Percentiles rank a stretch among this genome's conserved stretches.
These are phyloP conservation scores for Dasyprocta punctata DNA, from an alignment of 2,113 vertebrate genomes.

Conservation along the genomic window DNA sequence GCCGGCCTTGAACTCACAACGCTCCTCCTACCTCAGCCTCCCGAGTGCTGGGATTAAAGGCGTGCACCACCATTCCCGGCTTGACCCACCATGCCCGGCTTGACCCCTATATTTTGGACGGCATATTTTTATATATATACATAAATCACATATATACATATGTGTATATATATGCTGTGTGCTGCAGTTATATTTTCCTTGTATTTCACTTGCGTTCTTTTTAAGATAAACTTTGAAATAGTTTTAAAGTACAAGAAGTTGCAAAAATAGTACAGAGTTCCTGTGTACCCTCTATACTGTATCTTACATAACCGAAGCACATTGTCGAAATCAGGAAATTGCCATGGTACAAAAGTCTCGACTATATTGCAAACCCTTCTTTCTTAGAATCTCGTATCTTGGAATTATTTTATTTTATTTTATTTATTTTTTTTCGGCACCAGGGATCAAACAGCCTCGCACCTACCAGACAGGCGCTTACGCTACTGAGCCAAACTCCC, in stretches of 20 bases:
- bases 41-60: neutral
- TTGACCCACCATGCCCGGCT: neutral
- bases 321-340: neutral
- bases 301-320: neutral
- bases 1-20: neutral
- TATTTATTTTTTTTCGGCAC: no score
- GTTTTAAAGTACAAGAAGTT: neutral
- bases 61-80: neutral
- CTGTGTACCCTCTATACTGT: neutral
- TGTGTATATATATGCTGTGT: neutral
- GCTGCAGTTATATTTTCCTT: neutral
- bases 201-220: neutral
- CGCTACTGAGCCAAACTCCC: no score
- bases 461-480: no score
- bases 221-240: neutral
- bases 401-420: neutral
- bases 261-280: neutral
- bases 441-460: no score
- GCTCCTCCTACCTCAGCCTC: neutral
- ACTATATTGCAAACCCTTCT: neutral
- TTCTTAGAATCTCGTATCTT: neutral
- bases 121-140: neutral
- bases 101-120: neutral
- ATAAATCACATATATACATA: neutral
- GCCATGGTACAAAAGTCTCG: neutral